Conservation (phyloP, 2,113 vertebrate genomes). For the Epinephelus lanceolatus region DNA sequence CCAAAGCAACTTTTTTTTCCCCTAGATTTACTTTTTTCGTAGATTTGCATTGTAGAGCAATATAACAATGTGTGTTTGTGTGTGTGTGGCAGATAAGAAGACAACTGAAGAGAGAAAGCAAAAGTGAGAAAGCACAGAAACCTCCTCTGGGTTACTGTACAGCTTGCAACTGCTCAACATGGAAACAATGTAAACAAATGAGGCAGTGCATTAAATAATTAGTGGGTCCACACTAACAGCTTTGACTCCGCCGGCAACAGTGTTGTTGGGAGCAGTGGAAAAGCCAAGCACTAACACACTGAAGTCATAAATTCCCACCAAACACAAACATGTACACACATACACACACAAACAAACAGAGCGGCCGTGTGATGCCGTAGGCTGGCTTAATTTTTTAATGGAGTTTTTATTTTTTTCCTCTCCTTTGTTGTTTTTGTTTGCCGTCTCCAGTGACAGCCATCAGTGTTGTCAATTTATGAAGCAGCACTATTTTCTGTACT, state of each 20-base stretch:
- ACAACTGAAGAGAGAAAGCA: constrained; percentile 2
- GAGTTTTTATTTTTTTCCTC: constrained; percentile 19
- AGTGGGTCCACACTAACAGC: constrained; percentile 72
- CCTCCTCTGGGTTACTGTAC: constrained; percentile 40
- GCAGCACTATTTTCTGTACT: constrained; percentile 34
- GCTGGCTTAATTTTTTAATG: constrained; percentile 66
- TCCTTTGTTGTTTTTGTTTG: constrained; percentile 41
- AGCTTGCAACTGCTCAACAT: constrained; percentile 47
- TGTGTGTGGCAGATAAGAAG: constrained; percentile 11
- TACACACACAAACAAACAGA: constrained; percentile 39
- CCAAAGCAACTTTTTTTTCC: not conserved
- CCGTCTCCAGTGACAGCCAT: constrained; percentile 47
- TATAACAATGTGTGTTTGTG: not conserved
- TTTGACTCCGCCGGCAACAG: constrained; percentile 57
- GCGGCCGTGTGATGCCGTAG: constrained; percentile 15
- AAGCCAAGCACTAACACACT: constrained; percentile 48
- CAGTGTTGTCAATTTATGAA: constrained; percentile 62
- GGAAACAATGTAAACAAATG: constrained; percentile 66
- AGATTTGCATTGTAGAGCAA: not conserved
- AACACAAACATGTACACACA: constrained; percentile 24
- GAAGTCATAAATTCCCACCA: constrained; percentile 60
- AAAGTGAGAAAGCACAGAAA: constrained; percentile 10
- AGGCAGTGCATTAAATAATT: constrained; percentile 81
- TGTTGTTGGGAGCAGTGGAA: constrained; percentile 50
- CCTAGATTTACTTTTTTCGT: not conserved